Evolutionary conservation across 2,113 vertebrate species (phyloP), one percentile per base, ranked within the genome.

Genomic region (Stercorarius parasiticus): DNA sequence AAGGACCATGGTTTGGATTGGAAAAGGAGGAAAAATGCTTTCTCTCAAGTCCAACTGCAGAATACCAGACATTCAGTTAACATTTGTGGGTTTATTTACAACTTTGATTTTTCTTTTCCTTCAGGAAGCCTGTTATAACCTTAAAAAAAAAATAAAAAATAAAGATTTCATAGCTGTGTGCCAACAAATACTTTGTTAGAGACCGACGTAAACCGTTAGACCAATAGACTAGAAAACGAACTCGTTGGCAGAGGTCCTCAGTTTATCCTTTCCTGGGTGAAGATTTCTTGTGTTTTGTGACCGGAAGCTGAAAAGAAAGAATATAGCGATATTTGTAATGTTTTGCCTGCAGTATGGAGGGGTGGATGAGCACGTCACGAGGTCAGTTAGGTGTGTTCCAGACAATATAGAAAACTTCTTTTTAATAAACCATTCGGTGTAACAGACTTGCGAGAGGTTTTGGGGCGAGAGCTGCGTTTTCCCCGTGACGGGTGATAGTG

Each of bases 101-200:
- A 70, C 72, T 97, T 94, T 81, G 83, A 65, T 81, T 92, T 97
- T 97, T 88, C 50, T 73, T 94, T 90, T 97, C 59, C 61, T 97
- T 74, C 58, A 83, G 91, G 89, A 96, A 97, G 73, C 88, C 93
- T 79, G 47, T 94, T 97, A 73, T 34, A 95, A 62, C 82, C 83
- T 88, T 38, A 38, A 95, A 94, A 91, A 76, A 58, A 26, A 64
- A 79, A 0, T 6, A 38, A 22, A 86, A 71, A 79, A 0, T 6
- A 38, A 22, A 86, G 69, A 25, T 36, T 47, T 94, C 82, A 25
- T 59, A 83, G 34, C n/a, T 80, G 4, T 64, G 16, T 96, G 72
- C 80, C 76, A 92, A 7, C 30, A 95, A 96, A 88, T 90, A 58
- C 34, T 94, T 86, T 50, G 19, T 77, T 76, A 36, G 38, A 96